Percentiles rank a stretch among this genome's conserved stretches.
Evolutionary conservation across 1,140 invertebrate species (phyloP).

Genomic region (Choristoneura fumiferana): DNA sequence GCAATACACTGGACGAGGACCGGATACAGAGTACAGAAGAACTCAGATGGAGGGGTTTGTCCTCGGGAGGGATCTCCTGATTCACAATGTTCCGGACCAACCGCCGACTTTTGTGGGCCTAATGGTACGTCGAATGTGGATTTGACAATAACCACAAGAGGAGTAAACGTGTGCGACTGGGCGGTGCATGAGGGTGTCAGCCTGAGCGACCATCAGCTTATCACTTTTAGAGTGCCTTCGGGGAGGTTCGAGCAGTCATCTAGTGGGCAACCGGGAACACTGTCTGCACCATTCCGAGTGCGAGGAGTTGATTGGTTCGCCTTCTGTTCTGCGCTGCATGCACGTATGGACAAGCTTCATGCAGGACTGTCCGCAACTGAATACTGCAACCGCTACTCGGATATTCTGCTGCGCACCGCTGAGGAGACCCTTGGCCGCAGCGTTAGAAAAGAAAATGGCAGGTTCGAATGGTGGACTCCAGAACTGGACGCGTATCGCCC

Average conservation of each 20-base stretch:
- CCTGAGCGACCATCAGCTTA: conserved; percentile 33
- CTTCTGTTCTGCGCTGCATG: neutral
- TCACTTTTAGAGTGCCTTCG: conserved; percentile 10
- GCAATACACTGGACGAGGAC: conserved; percentile 1
- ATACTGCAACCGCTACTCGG: conserved; percentile 17
- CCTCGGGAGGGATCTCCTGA: neutral
- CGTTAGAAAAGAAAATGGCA: neutral
- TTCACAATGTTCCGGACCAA: conserved; percentile 22
- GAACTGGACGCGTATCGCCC: conserved; percentile 25
- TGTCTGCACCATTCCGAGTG: neutral
- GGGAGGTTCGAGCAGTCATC: neutral
- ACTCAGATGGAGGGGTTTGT: conserved; percentile 29
- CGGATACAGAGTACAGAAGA: neutral
- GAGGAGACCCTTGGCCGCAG: neutral
- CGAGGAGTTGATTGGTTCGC: neutral
- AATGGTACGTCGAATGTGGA: conserved; percentile 34
- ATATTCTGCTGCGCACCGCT: conserved; percentile 19
- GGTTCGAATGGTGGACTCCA: conserved; percentile 37
- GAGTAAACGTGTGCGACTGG: conserved; percentile 21
- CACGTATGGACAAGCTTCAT: neutral
- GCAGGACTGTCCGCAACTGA: neutral
- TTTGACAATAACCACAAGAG: conserved; percentile 24
- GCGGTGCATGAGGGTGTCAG: conserved; percentile 22
- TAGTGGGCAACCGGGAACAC: no score
- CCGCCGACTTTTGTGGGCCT: conserved; percentile 25